Percentiles rank a stretch among this genome's conserved stretches.
Conservation (phyloP, 2,113 vertebrate species). For the Coptodon bakossiorum region DNA sequence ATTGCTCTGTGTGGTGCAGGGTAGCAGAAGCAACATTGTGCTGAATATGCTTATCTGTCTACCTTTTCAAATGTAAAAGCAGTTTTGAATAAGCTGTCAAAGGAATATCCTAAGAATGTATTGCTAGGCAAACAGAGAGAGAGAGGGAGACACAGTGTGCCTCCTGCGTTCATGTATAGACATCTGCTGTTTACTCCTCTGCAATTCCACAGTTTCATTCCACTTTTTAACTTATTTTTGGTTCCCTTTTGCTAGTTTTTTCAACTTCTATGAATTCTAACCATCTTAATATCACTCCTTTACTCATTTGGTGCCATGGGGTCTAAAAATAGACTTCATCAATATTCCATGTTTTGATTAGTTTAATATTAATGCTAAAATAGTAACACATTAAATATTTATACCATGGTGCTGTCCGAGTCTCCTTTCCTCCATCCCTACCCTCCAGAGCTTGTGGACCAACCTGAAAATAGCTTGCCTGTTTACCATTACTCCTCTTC, state of each 20-base stretch:
- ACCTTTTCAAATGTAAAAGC: slow-evolving; percentile 34
- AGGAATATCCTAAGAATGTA: neutral
- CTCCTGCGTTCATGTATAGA: neutral
- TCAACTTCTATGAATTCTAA: neutral
- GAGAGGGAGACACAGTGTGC: neutral
- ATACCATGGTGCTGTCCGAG: slow-evolving; percentile 45
- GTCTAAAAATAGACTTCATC: slow-evolving; percentile 66
- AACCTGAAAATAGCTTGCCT: slow-evolving; percentile 18
- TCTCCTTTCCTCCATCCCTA: neutral
- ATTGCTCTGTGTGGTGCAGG: slow-evolving; percentile 39
- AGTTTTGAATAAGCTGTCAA: slow-evolving; percentile 27
- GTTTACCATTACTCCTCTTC: neutral
- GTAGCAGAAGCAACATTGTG: slow-evolving; percentile 25
- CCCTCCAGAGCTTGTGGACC: neutral
- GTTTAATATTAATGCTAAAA: slow-evolving; percentile 71
- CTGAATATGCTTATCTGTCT: slow-evolving; percentile 49
- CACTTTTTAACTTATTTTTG: neutral
- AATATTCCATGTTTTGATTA: slow-evolving; percentile 68
- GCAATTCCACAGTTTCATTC: neutral
- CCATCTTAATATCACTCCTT: slow-evolving; percentile 42
- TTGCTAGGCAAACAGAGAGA: neutral
- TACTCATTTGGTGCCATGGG: slow-evolving; percentile 17
- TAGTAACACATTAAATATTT: slow-evolving; percentile 72
- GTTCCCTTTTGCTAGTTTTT: neutral
- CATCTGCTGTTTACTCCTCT: neutral